These are phyloP conservation scores for Hartigia nigra DNA, from an alignment of 2,888 invertebrate genomes.

Conservation along the genomic window DNA sequence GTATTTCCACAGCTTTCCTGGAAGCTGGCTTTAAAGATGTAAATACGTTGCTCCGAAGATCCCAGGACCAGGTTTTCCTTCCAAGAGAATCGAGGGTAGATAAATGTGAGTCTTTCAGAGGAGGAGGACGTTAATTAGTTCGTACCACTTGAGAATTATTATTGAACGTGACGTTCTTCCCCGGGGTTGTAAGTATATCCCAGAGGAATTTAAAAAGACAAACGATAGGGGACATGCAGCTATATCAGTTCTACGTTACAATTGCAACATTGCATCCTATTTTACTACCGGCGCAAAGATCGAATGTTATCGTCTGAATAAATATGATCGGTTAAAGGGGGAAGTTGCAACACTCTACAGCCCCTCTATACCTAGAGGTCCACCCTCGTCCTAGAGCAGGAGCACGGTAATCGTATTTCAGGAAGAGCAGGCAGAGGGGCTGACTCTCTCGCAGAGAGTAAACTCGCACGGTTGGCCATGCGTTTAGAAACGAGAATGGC, in stretches of 20 bases:
- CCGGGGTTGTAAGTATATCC: background rate
- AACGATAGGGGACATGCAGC: background rate
- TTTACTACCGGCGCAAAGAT: background rate
- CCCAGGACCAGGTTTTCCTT: background rate
- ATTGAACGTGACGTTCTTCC: background rate
- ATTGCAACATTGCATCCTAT: background rate
- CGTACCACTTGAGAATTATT: background rate
- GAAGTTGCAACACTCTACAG: background rate
- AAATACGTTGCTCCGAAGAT: background rate
- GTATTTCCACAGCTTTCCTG: background rate
- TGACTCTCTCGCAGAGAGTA: constrained; percentile 5
- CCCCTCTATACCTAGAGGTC: background rate
- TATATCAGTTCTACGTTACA: background rate
- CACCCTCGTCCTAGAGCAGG: background rate
- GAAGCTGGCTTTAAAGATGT: background rate
- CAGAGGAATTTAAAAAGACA: background rate
- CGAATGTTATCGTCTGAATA: background rate
- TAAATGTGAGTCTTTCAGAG: background rate
- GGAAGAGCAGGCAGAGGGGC: background rate
- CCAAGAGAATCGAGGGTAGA: background rate
- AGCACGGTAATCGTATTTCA: background rate
- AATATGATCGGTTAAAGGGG: background rate
- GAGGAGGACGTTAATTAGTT: background rate
- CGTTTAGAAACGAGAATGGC: constrained; percentile 40
- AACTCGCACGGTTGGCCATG: constrained; percentile 36